Evolutionary conservation across 2,113 vertebrate species (phyloP).

Genomic region (Oryzias curvinotus): DNA sequence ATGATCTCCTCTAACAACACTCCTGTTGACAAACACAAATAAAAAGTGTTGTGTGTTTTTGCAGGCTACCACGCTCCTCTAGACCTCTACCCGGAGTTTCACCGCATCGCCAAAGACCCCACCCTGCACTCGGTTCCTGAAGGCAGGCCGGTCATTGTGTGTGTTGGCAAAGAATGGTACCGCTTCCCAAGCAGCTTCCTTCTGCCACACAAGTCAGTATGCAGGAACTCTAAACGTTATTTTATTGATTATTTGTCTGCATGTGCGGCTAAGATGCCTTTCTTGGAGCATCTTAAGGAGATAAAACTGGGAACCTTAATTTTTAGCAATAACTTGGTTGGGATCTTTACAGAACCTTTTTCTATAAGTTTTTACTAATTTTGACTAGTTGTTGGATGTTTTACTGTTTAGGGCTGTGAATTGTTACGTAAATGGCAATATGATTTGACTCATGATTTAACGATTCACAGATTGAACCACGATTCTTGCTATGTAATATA

Average conservation of each 20-base stretch:
- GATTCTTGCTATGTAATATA: too few relatives aligned
- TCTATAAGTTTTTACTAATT: too few relatives aligned
- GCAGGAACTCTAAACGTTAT: conserved; percentile 10
- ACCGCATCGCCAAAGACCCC: conserved; percentile 90
- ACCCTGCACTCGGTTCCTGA: conserved; percentile 86
- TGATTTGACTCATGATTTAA: too few relatives aligned
- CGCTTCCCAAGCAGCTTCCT: conserved; percentile 97
- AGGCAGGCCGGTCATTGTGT: conserved; percentile 86
- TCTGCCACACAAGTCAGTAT: conserved; percentile 89
- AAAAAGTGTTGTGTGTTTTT: background rate
- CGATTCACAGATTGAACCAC: too few relatives aligned
- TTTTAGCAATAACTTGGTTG: too few relatives aligned
- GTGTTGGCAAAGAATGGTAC: conserved; percentile 98
- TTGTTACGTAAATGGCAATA: too few relatives aligned
- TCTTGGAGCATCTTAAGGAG: too few relatives aligned
- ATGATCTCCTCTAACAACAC: background rate
- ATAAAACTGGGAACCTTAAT: too few relatives aligned
- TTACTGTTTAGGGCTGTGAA: too few relatives aligned
- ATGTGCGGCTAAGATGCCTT: too few relatives aligned
- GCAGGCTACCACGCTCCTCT: conserved; percentile 94
- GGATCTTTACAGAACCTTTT: too few relatives aligned
- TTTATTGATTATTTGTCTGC: background rate
- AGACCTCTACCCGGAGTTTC: conserved; percentile 96
- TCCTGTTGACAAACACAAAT: background rate
- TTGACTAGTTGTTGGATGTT: too few relatives aligned